Conservation (phyloP, 35 echinoderm and acorn worm genomes). For the Hemicentrotus pulcherrimus region DNA sequence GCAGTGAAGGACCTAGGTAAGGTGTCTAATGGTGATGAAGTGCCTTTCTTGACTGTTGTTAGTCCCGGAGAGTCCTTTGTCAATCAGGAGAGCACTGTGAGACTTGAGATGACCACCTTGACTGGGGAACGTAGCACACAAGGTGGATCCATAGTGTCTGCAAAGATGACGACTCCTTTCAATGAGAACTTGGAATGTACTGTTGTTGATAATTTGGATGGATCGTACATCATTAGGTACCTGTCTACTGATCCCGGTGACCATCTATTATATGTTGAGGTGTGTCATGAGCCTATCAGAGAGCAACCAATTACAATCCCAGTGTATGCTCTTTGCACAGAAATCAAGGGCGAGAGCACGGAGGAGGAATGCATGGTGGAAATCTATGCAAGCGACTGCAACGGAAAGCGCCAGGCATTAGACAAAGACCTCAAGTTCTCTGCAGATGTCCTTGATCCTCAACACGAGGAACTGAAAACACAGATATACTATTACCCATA, state of each 20-base stretch:
- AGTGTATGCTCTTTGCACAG: constrained; percentile 42
- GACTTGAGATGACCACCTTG: constrained; percentile 46
- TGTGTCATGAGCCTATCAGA: constrained; percentile 49
- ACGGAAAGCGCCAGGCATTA: constrained; percentile 34
- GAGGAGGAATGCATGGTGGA: constrained; percentile 51
- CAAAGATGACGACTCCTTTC: constrained; percentile 21
- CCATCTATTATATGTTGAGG: constrained; percentile 49
- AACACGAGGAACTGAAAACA: neutral
- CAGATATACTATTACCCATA: constrained; percentile 22
- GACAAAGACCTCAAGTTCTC: constrained; percentile 60
- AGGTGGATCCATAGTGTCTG: constrained; percentile 51
- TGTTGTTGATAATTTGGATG: constrained; percentile 63
- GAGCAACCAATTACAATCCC: constrained; percentile 56
- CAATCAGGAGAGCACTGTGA: constrained; percentile 57
- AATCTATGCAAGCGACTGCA: constrained; percentile 53
- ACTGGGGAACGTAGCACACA: constrained; percentile 44
- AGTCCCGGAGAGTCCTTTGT: constrained; percentile 48
- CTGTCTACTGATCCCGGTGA: constrained; percentile 34
- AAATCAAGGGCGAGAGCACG: constrained; percentile 49
- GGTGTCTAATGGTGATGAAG: constrained; percentile 42
- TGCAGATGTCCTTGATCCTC: constrained; percentile 51
- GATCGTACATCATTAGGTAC: constrained; percentile 56
- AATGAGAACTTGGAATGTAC: constrained; percentile 38
- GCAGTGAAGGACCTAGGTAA: constrained; percentile 62
- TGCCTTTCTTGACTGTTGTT: constrained; percentile 59